Base-by-base conservation (phyloP, 2,888 invertebrate genomes). In the Synergus japonicus region DNA sequence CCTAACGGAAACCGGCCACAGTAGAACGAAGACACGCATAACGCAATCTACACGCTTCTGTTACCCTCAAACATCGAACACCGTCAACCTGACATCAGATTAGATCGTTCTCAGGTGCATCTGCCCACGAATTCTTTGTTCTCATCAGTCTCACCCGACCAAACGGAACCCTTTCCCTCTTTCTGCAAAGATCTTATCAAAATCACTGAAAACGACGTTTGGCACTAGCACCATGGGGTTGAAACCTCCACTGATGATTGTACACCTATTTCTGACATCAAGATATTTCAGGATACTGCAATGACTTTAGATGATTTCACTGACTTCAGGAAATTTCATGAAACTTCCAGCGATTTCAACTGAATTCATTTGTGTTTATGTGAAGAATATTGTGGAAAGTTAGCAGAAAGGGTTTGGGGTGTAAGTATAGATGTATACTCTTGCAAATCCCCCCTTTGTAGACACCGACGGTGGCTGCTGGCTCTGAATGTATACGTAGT, bases 1-100 rank as follows among this genome's bases (percentile, higher is more conserved):
- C 81, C 81, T 83, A 83, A 84, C 83, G 82, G 84, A 84, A 82
- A 81, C 79, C 76, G 81, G 78, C 78, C 78, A 73, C 44, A 63
- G 63, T 67, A 69, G 60, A 78, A 82, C 82, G 81, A 63, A 82
- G 80, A 79, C 82, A 83, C 79, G 80, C 67, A 81, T 79, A 81
- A 81, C 81, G 81, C 83, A 78, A 82, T 79, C 82, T 83, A 54
- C 54, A 73, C 37, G 73, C 73, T 73, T 49, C 73, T 73, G 54
- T 41, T 54, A 37, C 73, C 54, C 49, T 73, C 73, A 73, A 73
- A 73, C 73, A 54, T 49, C 73, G 73, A 73, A 73, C 54, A 73
- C 41, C 73, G 37, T 73, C 73, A 54, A 54, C 37, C 37, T 73
- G 54, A 73, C 73, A 73, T 54, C 37, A 73, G 73, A 73, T 73